Percentiles rank a stretch among this genome's conserved stretches.
These are phyloP conservation scores for Anagrus nilaparvatae DNA, from an alignment of 1,140 invertebrate species.

Conservation along the genomic window DNA sequence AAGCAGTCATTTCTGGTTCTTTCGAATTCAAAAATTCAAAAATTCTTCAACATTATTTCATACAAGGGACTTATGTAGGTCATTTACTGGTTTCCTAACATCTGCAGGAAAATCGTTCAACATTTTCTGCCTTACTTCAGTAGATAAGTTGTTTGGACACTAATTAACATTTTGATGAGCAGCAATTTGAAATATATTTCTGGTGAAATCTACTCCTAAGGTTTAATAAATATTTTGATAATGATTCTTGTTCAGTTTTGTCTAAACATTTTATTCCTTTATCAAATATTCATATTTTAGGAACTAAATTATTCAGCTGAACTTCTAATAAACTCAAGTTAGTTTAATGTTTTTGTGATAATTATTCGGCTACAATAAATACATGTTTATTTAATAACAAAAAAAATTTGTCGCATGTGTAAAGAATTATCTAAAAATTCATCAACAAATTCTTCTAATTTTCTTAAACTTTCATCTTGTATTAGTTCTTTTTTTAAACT, in stretches of 20 bases:
- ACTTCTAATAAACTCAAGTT: slow-evolving; percentile 50
- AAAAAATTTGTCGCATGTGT: no score
- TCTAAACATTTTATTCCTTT: slow-evolving; percentile 67
- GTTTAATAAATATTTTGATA: slow-evolving; percentile 77
- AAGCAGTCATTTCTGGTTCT: slow-evolving; percentile 59
- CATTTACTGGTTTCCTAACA: slow-evolving; percentile 48
- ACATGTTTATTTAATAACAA: slow-evolving; percentile 47
- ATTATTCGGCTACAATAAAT: slow-evolving; percentile 52
- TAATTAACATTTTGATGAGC: slow-evolving; percentile 53
- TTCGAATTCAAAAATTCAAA: slow-evolving; percentile 53
- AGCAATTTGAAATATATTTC: slow-evolving; percentile 63
- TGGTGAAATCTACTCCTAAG: slow-evolving; percentile 71
- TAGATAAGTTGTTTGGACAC: slow-evolving; percentile 45
- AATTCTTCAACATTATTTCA: slow-evolving; percentile 65
- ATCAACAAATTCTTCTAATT: slow-evolving; percentile 51
- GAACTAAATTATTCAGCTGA: slow-evolving; percentile 62
- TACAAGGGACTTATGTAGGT: slow-evolving; percentile 52
- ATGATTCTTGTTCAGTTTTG: slow-evolving; percentile 51
- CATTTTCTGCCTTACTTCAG: slow-evolving; percentile 58
- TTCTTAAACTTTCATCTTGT: slow-evolving; percentile 51
- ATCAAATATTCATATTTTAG: slow-evolving; percentile 74
- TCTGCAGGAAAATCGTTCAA: slow-evolving; percentile 55
- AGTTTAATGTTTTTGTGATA: slow-evolving; percentile 36
- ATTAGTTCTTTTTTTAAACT: slow-evolving; percentile 60
- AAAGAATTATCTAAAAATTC: slow-evolving; percentile 49